Conservation (phyloP, 2,888 invertebrate genomes). For the Pristionchus mayeri region DNA sequence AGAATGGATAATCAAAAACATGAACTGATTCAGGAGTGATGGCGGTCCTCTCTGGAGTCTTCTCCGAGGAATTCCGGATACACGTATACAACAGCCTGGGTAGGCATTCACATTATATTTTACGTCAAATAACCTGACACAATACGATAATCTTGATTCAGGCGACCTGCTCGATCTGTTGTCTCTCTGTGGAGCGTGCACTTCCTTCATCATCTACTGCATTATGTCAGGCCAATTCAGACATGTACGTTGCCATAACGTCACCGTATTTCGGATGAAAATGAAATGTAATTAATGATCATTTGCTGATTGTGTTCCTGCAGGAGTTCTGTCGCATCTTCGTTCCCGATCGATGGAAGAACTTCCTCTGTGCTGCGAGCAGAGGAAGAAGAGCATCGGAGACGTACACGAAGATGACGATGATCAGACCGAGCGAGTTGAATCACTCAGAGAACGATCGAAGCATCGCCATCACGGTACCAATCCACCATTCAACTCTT, state of each 20-base stretch:
- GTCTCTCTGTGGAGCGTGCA: conserved; percentile 78
- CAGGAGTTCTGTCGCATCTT: conserved; percentile 75
- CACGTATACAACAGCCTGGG: conserved; percentile 78
- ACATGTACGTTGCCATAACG: conserved; percentile 65
- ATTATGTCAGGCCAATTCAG: conserved; percentile 79
- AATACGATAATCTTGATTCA: background rate
- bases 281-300: too few relatives aligned
- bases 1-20: background rate
- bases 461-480: conserved; percentile 48
- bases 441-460: conserved; percentile 26
- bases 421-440: conserved; percentile 35
- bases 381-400: conserved; percentile 62
- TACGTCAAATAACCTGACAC: background rate
- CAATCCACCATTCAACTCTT: too few relatives aligned
- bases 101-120: background rate
- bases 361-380: background rate
- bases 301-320: too few relatives aligned
- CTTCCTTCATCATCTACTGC: conserved; percentile 79
- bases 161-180: conserved; percentile 77
- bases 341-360: conserved; percentile 58
- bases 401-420: conserved; percentile 59
- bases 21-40: conserved; percentile 74
- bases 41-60: conserved; percentile 77
- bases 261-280: background rate
- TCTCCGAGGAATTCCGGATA: conserved; percentile 74